These are phyloP conservation scores for Mamestra brassicae DNA, from an alignment of 2,888 invertebrate genomes.

Conservation along the genomic window DNA sequence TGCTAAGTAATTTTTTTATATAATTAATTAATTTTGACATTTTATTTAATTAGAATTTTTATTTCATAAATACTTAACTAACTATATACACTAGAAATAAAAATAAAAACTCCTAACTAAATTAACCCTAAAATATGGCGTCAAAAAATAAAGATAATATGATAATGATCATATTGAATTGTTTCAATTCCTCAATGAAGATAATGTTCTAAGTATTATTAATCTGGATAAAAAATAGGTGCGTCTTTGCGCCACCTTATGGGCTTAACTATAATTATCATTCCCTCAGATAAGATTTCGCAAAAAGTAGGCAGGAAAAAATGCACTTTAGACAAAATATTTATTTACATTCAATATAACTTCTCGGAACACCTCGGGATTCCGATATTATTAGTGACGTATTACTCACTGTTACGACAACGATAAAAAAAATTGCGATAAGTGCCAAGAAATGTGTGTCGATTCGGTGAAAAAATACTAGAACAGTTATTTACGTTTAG, in stretches of 20 bases:
- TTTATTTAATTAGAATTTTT: too few species aligned
- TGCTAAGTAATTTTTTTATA: neutral
- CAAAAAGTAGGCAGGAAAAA: conserved; percentile 20
- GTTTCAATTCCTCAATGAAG: neutral
- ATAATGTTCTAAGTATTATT: neutral
- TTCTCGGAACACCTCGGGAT: conserved; percentile 21
- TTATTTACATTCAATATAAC: conserved; percentile 31
- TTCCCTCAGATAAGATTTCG: conserved; percentile 13
- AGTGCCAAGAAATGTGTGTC: conserved; percentile 62
- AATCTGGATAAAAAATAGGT: neutral
- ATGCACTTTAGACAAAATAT: conserved; percentile 10
- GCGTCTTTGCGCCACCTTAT: neutral
- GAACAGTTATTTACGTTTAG: conserved; percentile 27
- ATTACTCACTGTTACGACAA: conserved; percentile 5
- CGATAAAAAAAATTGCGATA: conserved; percentile 52
- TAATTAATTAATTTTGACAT: too few species aligned
- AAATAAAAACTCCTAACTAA: too few species aligned
- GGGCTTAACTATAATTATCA: conserved; percentile 14
- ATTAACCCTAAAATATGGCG: too few species aligned
- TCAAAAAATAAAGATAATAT: too few species aligned
- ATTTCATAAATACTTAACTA: too few species aligned
- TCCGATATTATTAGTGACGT: conserved; percentile 41
- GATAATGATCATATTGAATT: neutral
- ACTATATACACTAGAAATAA: too few species aligned
- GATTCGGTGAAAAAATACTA: conserved; percentile 54